Evolutionary conservation across 2,888 invertebrate genomes (phyloP), one percentile per base, ranked within the genome.

Genomic region (Tachystola acroxantha): DNA sequence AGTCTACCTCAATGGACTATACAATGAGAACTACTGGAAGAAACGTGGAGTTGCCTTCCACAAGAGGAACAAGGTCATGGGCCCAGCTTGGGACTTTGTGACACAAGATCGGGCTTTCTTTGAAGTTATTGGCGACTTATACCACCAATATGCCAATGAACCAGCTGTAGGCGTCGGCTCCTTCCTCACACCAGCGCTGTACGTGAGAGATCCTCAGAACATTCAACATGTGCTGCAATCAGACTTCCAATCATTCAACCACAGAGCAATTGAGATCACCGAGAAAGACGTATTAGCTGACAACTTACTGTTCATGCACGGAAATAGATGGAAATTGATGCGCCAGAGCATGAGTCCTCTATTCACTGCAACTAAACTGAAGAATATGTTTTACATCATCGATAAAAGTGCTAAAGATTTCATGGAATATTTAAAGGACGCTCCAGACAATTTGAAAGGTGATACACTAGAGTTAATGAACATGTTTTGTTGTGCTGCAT

Each of bases 21-120:
- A 62, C 33, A 73, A 75, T 50, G 56, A 72, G 30, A 19, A 31
- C 1, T 77, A 77, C 34, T 77, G 77, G 75, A 65, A 47, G 10
- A 73, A 58, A 45, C 68, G 71, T 6, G 69, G 71, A 0, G 73
- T 76, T 0, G 31, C 42, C 2, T 74, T 70, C 31, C 43, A 67
- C 12, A 41, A 46, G 0, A 55, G 51, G 32, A 57, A 66, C 36
- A 73, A 56, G 37, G 34, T 57, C 0, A 36, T 57, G 7, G 77
- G 76, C 3, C 48, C 63, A 1, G 54, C 68, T 10, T 72, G 65
- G 64, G 57, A 66, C 7, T 77, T 51, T 28, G 0, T 64, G 0
- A 42, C 36, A 0, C 47, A 46, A 14, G 46, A 62, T 7, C 52
- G 46, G 31, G 30, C 75, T 0, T 27, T 73, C 6, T 76, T 74